These are phyloP conservation scores for Mactra quadrangularis DNA, from an alignment of 1,140 invertebrate species.

Conservation along the genomic window DNA sequence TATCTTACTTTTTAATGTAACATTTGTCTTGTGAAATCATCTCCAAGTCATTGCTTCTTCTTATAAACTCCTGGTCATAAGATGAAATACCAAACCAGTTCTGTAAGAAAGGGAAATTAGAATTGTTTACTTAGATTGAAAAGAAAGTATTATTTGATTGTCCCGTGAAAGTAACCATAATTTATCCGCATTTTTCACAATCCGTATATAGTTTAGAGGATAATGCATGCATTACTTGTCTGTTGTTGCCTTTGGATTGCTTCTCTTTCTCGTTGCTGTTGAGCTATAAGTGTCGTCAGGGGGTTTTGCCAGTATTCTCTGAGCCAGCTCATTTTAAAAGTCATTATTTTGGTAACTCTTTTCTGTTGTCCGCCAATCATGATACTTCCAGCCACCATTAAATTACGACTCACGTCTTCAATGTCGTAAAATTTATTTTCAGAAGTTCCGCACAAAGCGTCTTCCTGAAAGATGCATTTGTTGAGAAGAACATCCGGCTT, in stretches of 20 bases:
- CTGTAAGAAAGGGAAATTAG: too few species aligned
- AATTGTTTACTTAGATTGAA: too few species aligned
- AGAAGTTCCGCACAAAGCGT: slow-evolving; percentile 63
- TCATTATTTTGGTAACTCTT: slow-evolving; percentile 65
- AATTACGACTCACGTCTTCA: slow-evolving; percentile 51
- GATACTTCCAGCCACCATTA: slow-evolving; percentile 65
- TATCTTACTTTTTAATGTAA: too few species aligned
- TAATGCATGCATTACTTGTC: slow-evolving; percentile 10
- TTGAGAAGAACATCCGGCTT: slow-evolving; percentile 66
- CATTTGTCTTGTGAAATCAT: too few species aligned
- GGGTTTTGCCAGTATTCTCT: slow-evolving; percentile 20
- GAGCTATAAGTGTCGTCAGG: not conserved
- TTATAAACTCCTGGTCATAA: too few species aligned
- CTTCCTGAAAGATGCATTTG: slow-evolving; percentile 69
- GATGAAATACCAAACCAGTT: too few species aligned
- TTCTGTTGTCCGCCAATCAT: slow-evolving; percentile 63
- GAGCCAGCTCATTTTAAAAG: slow-evolving; percentile 55
- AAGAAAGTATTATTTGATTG: too few species aligned
- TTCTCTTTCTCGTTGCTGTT: slow-evolving; percentile 23
- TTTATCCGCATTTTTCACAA: too few species aligned
- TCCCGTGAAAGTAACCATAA: too few species aligned
- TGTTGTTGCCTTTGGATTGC: not conserved
- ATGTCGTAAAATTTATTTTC: slow-evolving; percentile 69
- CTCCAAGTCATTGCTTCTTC: too few species aligned
- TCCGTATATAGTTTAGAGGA: not conserved